Conservation (phyloP, 1,140 invertebrate species). For the Hermetia illucens region DNA sequence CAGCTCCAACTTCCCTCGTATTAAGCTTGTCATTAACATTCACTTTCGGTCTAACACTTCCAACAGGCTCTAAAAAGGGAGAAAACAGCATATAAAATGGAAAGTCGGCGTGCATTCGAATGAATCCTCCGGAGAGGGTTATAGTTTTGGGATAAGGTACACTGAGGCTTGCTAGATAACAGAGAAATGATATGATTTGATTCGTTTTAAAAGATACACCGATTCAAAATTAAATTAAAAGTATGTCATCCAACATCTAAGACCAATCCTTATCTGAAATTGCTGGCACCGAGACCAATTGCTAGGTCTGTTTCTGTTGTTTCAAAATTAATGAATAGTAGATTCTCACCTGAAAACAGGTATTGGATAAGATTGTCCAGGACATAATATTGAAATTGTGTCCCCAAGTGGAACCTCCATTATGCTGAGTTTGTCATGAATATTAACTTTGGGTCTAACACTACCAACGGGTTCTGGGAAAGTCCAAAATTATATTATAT, state of each 20-base stretch:
- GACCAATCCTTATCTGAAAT: too few relatives aligned
- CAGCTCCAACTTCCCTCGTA: slow-evolving; percentile 20
- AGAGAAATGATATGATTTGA: too few relatives aligned
- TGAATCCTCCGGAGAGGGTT: too few relatives aligned
- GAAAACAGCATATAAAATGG: slow-evolving; percentile 3
- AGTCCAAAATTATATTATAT: slow-evolving; percentile 10
- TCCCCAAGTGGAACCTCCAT: slow-evolving; percentile 20
- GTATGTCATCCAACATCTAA: too few relatives aligned
- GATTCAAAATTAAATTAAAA: too few relatives aligned
- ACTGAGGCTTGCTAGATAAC: too few relatives aligned
- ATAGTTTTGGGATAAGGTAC: background rate
- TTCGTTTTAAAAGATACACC: too few relatives aligned
- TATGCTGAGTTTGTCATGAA: slow-evolving; percentile 19
- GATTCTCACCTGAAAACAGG: slow-evolving; percentile 45
- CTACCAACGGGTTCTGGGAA: slow-evolving; percentile 31
- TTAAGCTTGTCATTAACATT: slow-evolving; percentile 32
- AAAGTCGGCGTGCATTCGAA: too few relatives aligned
- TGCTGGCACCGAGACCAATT: too few relatives aligned
- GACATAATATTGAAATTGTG: slow-evolving; percentile 41
- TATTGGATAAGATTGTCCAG: slow-evolving; percentile 49
- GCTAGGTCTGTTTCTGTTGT: too few relatives aligned
- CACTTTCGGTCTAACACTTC: slow-evolving; percentile 45
- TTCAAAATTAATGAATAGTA: slow-evolving; percentile 4
- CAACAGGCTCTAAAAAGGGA: slow-evolving; percentile 43
- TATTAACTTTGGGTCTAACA: slow-evolving; percentile 32